Conservation (phyloP, 2,888 invertebrate species). For the Latrodectus hesperus region DNA sequence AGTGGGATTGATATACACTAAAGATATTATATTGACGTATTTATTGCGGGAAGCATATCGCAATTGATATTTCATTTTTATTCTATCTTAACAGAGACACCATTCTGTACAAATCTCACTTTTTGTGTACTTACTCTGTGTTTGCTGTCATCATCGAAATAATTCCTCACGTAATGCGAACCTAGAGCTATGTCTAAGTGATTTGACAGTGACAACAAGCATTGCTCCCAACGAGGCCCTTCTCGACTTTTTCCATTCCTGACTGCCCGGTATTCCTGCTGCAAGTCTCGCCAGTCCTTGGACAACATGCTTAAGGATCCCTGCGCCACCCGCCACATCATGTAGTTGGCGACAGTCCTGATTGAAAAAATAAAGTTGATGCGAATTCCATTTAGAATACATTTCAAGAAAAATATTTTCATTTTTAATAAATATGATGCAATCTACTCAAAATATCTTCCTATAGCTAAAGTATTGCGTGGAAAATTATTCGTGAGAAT, state of each 20-base stretch:
- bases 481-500: too few species aligned
- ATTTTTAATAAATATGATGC: too few species aligned
- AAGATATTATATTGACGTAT: too few species aligned
- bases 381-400: too few species aligned
- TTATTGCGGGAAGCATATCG: too few species aligned
- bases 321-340: conserved; percentile 83
- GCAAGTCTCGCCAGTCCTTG: conserved; percentile 80
- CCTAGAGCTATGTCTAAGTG: conserved; percentile 23
- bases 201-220: conserved; percentile 77
- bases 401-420: too few species aligned
- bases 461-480: too few species aligned
- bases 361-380: not conserved
- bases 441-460: too few species aligned
- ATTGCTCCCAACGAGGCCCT: conserved; percentile 93
- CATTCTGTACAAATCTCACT: not conserved
- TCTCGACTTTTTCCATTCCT: conserved; percentile 80
- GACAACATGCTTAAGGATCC: conserved; percentile 43
- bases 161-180: conserved; percentile 88
- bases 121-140: conserved; percentile 77
- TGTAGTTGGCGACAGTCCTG: conserved; percentile 88
- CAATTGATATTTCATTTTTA: too few species aligned
- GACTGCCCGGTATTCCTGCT: conserved; percentile 86
- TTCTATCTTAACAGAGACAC: too few species aligned
- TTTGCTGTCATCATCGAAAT: conserved; percentile 89
- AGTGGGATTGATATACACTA: too few species aligned